These are phyloP conservation scores for Lasioglossum oenotherae DNA, from an alignment of 2,888 invertebrate species.

Conservation along the genomic window DNA sequence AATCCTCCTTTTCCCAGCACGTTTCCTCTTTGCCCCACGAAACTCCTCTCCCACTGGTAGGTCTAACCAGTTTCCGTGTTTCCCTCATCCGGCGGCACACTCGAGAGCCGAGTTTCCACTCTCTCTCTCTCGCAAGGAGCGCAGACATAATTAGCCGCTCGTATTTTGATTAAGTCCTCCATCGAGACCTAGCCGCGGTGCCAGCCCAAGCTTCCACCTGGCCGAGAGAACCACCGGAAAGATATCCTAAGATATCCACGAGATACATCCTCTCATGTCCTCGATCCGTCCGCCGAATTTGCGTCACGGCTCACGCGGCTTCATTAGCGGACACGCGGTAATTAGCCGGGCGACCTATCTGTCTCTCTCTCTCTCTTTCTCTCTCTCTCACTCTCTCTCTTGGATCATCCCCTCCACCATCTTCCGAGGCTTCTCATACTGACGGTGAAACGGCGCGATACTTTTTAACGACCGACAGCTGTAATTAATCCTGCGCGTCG, in stretches of 20 bases:
- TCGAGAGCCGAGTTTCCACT: conserved; percentile 37
- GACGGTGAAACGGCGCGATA: conserved; percentile 4
- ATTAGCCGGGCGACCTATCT: conserved; percentile 27
- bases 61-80: conserved; percentile 31
- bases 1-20: neutral
- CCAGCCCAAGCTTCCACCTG: neutral
- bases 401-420: neutral
- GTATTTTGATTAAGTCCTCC: conserved; percentile 69
- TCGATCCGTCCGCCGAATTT: neutral
- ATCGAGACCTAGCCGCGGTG: conserved; percentile 34
- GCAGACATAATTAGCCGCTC: conserved; percentile 70
- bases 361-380: neutral
- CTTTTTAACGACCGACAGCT: neutral
- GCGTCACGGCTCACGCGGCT: conserved; percentile 17
- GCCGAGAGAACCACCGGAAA: neutral
- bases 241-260: neutral
- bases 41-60: neutral
- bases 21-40: neutral
- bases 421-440: neutral
- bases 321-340: conserved; percentile 53
- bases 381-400: neutral
- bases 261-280: neutral
- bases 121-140: conserved; percentile 51
- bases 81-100: conserved; percentile 37
- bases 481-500: conserved; percentile 32